These are phyloP conservation scores for Glyphotaelius pellucidus DNA, from an alignment of 2,888 invertebrate species.

Conservation along the genomic window DNA sequence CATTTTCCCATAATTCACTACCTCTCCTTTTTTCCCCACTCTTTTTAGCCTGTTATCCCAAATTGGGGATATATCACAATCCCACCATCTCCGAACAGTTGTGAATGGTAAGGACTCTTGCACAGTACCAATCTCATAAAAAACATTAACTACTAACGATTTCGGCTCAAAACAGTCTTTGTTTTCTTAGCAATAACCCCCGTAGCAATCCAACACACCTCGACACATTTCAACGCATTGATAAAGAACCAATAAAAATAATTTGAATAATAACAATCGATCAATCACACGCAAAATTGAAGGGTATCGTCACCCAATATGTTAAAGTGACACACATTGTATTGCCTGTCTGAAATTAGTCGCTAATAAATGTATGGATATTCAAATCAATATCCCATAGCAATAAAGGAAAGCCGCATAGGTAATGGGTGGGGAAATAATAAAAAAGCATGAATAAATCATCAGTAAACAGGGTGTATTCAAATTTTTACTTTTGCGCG, in stretches of 20 bases:
- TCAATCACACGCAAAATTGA: slow-evolving; percentile 47
- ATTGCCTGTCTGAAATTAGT: slow-evolving; percentile 54
- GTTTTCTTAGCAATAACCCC: not conserved
- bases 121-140: no score
- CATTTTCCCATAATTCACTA: no score
- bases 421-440: slow-evolving; percentile 45
- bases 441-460: slow-evolving; percentile 61
- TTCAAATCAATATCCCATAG: slow-evolving; percentile 57
- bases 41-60: no score
- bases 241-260: not conserved
- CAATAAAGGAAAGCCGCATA: slow-evolving; percentile 41
- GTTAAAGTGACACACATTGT: slow-evolving; percentile 2
- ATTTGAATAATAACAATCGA: slow-evolving; percentile 24
- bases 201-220: not conserved
- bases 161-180: not conserved
- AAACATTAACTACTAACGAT: not conserved
- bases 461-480: slow-evolving; percentile 50
- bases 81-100: no score
- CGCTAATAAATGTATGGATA: slow-evolving; percentile 54
- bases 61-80: no score
- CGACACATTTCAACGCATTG: not conserved
- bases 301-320: slow-evolving; percentile 33
- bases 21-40: no score
- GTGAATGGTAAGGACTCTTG: no score
- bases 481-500: slow-evolving; percentile 48